Evolutionary conservation across 2,797 vertebrate species (phyloP), one percentile per base, ranked within the genome.

Genomic region (Bovichtus variegatus): DNA sequence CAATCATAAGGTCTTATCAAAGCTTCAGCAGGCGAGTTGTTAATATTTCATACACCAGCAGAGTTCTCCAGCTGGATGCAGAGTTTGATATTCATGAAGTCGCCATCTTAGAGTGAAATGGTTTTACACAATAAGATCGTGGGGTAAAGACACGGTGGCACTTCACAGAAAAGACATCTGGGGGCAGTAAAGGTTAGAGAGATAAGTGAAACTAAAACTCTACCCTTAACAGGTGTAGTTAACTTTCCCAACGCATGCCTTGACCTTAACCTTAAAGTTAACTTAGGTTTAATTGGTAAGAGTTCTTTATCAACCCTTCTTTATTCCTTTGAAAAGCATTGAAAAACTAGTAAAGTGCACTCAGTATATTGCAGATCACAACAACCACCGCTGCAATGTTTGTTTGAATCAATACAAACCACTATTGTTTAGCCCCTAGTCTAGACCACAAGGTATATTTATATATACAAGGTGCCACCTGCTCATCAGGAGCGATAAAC

Each of bases 61-160:
- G 49, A 43, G 54, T 34, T 10, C 29, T 66, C 29, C 23, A 4
- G 44, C 31, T 57, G 34, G 25, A 11, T 41, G 15, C 23, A 47
- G 21, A 47, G 47, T 67, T 53, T 71, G 47, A 50, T 77, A 61
- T 73, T 64, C 53, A 85, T 78, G 57, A 69, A 77, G 57, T 38
- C 23, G 16, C 36, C 15, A 27, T 67, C 25, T 64, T 51, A 29
- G 21, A 21, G 16, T 38, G 21, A 67, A 75, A 58, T 41, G 19
- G 7, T 44, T 77, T 55, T 64, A 6, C 25, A 40, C 15, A 5
- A 54, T 61, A 44, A 41, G 80, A 73, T 71, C 68, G 57, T 68
- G 65, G 41, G 31, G 29, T 59, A 19, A 70, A 44, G 41, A 60
- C n/a, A 46, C 11, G 3, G 12, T 43, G 58, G 23, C 5, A 43